These are phyloP conservation scores for Podotricha telesiphe DNA, from an alignment of 2,888 invertebrate genomes.

Conservation along the genomic window DNA sequence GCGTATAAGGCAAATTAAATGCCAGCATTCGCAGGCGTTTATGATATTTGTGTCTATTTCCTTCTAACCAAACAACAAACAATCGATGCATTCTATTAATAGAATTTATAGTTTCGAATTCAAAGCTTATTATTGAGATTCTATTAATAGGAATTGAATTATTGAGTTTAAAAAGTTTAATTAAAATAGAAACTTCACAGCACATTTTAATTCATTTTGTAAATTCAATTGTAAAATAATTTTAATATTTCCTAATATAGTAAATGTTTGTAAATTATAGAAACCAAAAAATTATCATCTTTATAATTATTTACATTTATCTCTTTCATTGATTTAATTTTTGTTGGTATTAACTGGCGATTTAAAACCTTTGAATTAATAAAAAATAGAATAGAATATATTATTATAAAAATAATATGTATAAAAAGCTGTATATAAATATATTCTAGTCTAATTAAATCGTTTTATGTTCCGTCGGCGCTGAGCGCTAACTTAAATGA, in stretches of 20 bases:
- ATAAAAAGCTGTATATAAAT: too few relatives aligned
- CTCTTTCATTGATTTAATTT: too few relatives aligned
- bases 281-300: too few relatives aligned
- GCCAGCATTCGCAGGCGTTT: neutral
- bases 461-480: neutral
- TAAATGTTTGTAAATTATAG: too few relatives aligned
- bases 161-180: too few relatives aligned
- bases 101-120: neutral
- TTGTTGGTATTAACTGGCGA: too few relatives aligned
- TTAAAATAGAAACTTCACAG: too few relatives aligned
- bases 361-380: too few relatives aligned
- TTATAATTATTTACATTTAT: too few relatives aligned
- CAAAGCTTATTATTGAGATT: neutral
- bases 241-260: neutral
- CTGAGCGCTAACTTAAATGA: conserved; percentile 1
- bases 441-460: neutral
- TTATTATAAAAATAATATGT: too few relatives aligned
- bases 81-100: neutral
- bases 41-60: neutral
- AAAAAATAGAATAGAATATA: too few relatives aligned
- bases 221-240: neutral
- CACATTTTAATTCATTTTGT: too few relatives aligned
- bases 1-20: neutral
- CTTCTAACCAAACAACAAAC: neutral
- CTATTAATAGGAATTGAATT: neutral